Base-by-base conservation (phyloP, 2,113 vertebrate genomes). In the Spermophilus dauricus region DNA sequence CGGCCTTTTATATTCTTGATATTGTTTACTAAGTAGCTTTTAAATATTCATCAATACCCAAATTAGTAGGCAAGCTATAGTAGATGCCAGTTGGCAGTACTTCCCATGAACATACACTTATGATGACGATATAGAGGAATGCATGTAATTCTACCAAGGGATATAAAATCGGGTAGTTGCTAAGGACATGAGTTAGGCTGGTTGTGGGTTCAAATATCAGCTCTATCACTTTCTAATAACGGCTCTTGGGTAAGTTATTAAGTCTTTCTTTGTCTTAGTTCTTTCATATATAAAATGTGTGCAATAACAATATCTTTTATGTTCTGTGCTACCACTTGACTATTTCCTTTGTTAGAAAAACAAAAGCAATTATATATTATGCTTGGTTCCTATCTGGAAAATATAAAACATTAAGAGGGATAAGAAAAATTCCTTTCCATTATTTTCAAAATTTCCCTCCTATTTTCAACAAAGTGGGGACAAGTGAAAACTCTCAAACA, bases 291-390 rank as follows among this genome's bases (percentile, higher is more conserved):
- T 63, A 97, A 94, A 75, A 39, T 76, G 37, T 24, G n/a, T 72
- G 48, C 22, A 56, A 67, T 63, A 85, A 86, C 56, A 94, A 26
- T 39, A 76, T 75, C 42, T 76, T 93, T 93, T 78, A 28, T 37
- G 14, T 80, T 95, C 26, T 7, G 12, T 48, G 70, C 28, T 81
- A 39, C 42, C 16, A 94, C 42, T 56, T 96, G 18, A 26, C 39
- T 78, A 81, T 81, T 93, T 94, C 22, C 63, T 96, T 93, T 80
- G 39, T 78, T 95, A 96, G 58, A 72, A 95, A 96, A 95, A 91
- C 37, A n/a, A 81, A 96, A 93, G 45, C 81, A 61, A 87, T 78
- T 96, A 93, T 83, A 51, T 10, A 90, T 90, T 91, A 86, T 86
- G n/a, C 4, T 93, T 42, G 53, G 22, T 90, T 90, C 17, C 20